phyloP scores from a whole-genome alignment of 2,113 vertebrate genomes.

The Seriola aureovittata region DNA sequence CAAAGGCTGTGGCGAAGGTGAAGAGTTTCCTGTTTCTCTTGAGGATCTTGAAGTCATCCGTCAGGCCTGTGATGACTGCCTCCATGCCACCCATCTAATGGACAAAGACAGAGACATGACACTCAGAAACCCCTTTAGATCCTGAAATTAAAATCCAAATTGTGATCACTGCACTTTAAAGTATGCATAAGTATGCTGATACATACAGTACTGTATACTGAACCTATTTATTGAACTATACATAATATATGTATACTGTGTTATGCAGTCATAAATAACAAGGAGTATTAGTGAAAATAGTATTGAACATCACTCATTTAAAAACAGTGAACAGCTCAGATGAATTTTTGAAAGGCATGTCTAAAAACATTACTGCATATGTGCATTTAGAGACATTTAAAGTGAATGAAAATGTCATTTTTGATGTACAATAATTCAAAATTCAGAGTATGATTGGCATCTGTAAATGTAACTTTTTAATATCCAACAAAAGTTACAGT shows the following conservation, averaged over 20 bases:
- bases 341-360: no score
- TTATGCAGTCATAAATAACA: neutral
- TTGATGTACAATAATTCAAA: neutral
- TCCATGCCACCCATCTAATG: constrained; percentile 99
- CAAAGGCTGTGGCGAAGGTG: constrained; percentile 89
- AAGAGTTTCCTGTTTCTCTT: constrained; percentile 95
- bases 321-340: no score
- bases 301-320: no score
- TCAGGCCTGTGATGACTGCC: constrained; percentile 95
- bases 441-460: neutral
- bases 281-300: no score
- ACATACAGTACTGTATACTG: neutral
- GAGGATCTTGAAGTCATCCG: constrained; percentile 95
- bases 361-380: neutral
- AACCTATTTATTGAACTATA: neutral
- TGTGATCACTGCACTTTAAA: neutral
- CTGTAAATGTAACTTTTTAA: neutral
- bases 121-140: neutral
- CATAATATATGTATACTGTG: neutral
- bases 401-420: neutral
- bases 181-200: neutral
- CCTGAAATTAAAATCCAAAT: no score
- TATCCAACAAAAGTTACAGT: neutral
- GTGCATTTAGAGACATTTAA: neutral
- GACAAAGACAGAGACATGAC: constrained; percentile 26